These are phyloP conservation scores for Zaprionus kolodkinae DNA, from an alignment of 1,140 invertebrate genomes.

Conservation along the genomic window DNA sequence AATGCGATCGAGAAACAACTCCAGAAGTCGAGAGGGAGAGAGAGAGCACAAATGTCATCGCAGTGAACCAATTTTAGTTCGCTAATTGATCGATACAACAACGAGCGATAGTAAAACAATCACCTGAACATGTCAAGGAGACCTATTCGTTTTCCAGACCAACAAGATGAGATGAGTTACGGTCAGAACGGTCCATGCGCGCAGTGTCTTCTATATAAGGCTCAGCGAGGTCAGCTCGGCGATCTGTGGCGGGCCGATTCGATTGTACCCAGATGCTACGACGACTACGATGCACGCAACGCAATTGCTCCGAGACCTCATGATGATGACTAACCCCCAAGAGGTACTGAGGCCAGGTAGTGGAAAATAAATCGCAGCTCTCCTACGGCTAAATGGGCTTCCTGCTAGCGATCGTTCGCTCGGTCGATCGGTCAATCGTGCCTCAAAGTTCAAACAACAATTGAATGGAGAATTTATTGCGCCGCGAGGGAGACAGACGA, in stretches of 20 bases:
- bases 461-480: constrained; percentile 79
- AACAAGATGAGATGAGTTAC: constrained; percentile 29
- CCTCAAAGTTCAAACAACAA: constrained; percentile 68
- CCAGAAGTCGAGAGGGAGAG: background rate
- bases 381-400: constrained; percentile 46
- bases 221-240: constrained; percentile 7
- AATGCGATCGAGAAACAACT: constrained; percentile 32
- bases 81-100: constrained; percentile 66
- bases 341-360: background rate
- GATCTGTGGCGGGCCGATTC: background rate
- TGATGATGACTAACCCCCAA: constrained; percentile 26
- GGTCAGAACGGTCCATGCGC: constrained; percentile 25
- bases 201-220: background rate
- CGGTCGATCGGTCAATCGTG: constrained; percentile 35
- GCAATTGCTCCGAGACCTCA: constrained; percentile 1
- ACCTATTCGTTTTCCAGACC: constrained; percentile 33
- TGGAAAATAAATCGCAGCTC: constrained; percentile 21
- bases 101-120: constrained; percentile 18
- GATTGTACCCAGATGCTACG: background rate
- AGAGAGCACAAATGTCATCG: constrained; percentile 59
- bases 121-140: constrained; percentile 80
- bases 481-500: background rate
- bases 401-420: constrained; percentile 71
- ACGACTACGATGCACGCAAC: background rate
- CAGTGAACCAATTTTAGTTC: constrained; percentile 52